phyloP scores from a whole-genome alignment of 2,888 invertebrate genomes.

The Drosophila kokeensis region DNA sequence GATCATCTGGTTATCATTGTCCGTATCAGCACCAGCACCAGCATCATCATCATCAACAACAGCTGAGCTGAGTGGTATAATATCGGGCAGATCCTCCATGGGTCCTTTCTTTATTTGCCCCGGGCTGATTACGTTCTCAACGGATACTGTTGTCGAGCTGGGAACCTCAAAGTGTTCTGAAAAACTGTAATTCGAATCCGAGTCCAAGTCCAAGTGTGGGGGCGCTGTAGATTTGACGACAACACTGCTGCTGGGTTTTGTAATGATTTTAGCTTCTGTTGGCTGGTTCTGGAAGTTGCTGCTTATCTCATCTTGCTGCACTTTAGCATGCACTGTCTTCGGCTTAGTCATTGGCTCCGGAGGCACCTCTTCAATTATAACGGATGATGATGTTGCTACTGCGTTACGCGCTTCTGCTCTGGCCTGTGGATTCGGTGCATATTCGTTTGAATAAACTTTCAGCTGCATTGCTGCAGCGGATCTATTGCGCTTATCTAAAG shows the following conservation, averaged over 20 bases:
- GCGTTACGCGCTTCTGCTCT: constrained; percentile 39
- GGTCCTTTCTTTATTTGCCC: constrained; percentile 37
- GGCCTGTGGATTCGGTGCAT: constrained; percentile 63
- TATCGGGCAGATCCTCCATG: constrained; percentile 80
- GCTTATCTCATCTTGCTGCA: constrained; percentile 47
- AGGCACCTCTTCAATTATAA: constrained; percentile 8
- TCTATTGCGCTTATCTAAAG: constrained; percentile 37
- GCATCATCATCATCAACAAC: constrained; percentile 20
- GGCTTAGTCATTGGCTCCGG: neutral
- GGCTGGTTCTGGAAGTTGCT: constrained; percentile 46
- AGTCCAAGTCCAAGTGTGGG: constrained; percentile 70
- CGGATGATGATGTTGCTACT: constrained; percentile 1
- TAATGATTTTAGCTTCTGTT: neutral
- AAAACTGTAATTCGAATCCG: constrained; percentile 85
- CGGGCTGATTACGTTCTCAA: neutral
- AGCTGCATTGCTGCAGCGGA: neutral
- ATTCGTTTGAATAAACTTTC: constrained; percentile 38
- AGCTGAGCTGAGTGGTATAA: constrained; percentile 69
- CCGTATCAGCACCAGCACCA: constrained; percentile 15
- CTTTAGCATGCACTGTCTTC: neutral
- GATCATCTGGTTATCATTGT: constrained; percentile 18
- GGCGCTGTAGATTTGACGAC: constrained; percentile 3
- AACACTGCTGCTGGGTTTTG: constrained; percentile 2
- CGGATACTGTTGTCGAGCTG: constrained; percentile 40
- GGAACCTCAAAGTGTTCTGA: constrained; percentile 83